Percentiles rank a stretch among this genome's conserved stretches.
Conservation (phyloP, 1,140 invertebrate genomes). For the Condylostylus longicornis region DNA sequence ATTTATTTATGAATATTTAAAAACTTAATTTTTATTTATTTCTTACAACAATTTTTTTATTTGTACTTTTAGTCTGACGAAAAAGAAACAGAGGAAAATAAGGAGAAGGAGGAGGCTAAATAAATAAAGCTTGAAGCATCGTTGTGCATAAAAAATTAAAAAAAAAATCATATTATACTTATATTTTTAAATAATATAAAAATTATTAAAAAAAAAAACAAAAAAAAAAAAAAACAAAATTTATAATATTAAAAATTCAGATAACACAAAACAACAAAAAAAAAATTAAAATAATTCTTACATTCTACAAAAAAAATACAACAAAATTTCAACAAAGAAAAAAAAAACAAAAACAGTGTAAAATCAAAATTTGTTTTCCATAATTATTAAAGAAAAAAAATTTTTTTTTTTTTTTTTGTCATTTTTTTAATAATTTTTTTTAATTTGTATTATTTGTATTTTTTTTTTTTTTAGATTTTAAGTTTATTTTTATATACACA, state of each 20-base stretch:
- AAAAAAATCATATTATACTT: constrained; percentile 1
- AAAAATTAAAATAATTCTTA: too few species aligned
- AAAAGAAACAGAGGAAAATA: constrained; percentile 53
- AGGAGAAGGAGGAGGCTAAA: constrained; percentile 47
- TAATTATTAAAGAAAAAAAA: too few species aligned
- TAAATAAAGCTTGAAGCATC: constrained; percentile 13
- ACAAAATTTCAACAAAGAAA: too few species aligned
- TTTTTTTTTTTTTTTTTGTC: too few species aligned
- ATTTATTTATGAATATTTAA: background rate
- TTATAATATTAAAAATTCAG: constrained; percentile 9
- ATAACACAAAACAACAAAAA: constrained; percentile 7
- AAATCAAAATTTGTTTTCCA: too few species aligned
- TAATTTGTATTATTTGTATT: too few species aligned
- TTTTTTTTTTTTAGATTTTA: constrained; percentile 3
- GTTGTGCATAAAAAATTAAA: background rate
- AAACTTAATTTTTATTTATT: constrained; percentile 3
- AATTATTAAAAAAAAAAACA: constrained; percentile 10
- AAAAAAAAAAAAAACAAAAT: constrained; percentile 17
- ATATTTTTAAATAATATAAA: constrained; percentile 18
- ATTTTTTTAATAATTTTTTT: too few species aligned
- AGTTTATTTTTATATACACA: constrained; percentile 2
- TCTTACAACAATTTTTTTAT: background rate
- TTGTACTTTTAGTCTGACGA: constrained; percentile 38
- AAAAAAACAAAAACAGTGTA: too few species aligned
- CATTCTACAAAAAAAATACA: too few species aligned